Conservation (phyloP, 1,140 invertebrate genomes). For the Papilio glaucus region DNA sequence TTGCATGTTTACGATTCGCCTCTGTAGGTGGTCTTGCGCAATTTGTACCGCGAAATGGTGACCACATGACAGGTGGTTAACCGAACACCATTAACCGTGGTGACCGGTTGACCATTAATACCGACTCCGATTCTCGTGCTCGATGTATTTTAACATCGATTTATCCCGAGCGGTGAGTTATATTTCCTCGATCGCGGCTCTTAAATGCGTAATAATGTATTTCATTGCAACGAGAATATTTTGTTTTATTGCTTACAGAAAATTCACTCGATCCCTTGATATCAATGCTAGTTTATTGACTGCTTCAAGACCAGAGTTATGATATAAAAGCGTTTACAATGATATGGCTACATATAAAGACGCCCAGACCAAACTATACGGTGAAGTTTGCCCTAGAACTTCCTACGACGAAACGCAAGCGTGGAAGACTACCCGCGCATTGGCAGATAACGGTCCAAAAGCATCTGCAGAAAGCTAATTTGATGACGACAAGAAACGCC, state of each 20-base stretch:
- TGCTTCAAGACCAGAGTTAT: not conserved
- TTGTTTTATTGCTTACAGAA: constrained; percentile 30
- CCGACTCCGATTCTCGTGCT: constrained; percentile 53
- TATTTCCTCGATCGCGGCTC: constrained; percentile 51
- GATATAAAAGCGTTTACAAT: too few species aligned
- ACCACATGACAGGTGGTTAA: constrained; percentile 69
- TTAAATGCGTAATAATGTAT: constrained; percentile 57
- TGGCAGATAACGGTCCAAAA: too few species aligned
- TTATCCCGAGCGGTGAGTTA: constrained; percentile 61
- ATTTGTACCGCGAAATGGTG: constrained; percentile 71
- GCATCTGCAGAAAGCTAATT: too few species aligned
- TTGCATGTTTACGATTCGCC: constrained; percentile 71
- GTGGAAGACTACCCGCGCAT: too few species aligned
- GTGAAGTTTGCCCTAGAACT: too few species aligned
- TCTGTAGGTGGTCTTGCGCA: constrained; percentile 68
- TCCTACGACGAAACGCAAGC: too few species aligned
- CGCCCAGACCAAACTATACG: too few species aligned
- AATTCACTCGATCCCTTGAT: constrained; percentile 11
- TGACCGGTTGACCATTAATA: constrained; percentile 59
- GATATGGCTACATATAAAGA: too few species aligned
- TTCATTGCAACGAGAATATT: constrained; percentile 44
- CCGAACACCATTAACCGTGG: constrained; percentile 68
- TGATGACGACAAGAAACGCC: not conserved
- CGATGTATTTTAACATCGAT: constrained; percentile 58
- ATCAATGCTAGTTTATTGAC: not conserved